Evolutionary conservation across 1,140 invertebrate genomes (phyloP).

Genomic region (Orius insidiosus): DNA sequence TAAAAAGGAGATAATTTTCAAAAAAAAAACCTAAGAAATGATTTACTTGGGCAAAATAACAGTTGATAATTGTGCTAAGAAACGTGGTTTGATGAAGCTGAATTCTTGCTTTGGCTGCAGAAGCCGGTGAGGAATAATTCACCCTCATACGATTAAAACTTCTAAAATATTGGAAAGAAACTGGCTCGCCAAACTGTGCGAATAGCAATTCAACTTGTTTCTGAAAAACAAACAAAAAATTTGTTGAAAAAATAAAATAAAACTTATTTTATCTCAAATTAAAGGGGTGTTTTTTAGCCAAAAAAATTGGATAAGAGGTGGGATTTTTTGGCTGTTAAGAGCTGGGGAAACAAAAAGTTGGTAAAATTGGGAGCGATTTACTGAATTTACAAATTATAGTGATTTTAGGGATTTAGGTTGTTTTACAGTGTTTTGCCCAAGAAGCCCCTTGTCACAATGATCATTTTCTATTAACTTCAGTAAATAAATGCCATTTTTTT

Average conservation of each 20-base stretch:
- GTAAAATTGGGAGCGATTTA: no score
- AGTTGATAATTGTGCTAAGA: conserved; percentile 66
- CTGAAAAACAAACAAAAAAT: conserved; percentile 27
- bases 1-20: conserved; percentile 14
- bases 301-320: no score
- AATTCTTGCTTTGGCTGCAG: conserved; percentile 66
- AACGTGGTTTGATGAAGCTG: conserved; percentile 72
- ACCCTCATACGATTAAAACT: conserved; percentile 83
- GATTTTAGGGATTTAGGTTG: no score
- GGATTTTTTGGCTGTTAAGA: no score
- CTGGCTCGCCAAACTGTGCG: conserved; percentile 51
- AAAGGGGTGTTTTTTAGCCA: no score
- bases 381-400: no score
- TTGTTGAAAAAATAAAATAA: background rate
- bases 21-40: background rate
- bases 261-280: no score
- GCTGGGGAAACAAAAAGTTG: no score
- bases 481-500: no score
- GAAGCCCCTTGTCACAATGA: no score
- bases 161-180: conserved; percentile 81
- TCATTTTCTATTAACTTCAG: no score
- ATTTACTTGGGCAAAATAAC: conserved; percentile 74
- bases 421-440: no score
- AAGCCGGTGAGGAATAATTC: conserved; percentile 62
- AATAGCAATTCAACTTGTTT: conserved; percentile 70